These are phyloP conservation scores for Hipposideros armiger DNA, from an alignment of 2,113 vertebrate genomes.

Conservation along the genomic window DNA sequence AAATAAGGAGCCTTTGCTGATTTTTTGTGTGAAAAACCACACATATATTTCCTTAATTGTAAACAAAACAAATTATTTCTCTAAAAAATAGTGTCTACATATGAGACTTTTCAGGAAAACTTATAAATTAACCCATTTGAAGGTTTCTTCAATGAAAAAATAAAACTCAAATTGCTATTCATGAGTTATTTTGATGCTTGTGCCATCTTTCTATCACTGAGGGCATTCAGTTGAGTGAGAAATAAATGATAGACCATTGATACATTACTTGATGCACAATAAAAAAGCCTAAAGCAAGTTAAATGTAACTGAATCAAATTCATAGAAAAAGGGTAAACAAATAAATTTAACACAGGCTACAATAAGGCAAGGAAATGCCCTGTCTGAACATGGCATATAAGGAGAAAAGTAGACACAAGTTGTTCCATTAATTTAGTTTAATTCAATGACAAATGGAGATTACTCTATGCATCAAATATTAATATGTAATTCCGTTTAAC, in stretches of 20 bases:
- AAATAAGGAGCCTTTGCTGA: not conserved
- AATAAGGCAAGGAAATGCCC: not conserved
- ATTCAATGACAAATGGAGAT: not conserved
- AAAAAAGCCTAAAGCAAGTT: not conserved
- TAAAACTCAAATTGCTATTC: not conserved
- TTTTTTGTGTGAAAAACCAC: not conserved
- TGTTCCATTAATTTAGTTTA: not conserved
- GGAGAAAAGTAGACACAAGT: not conserved
- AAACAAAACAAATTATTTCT: not conserved
- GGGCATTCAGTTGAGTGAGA: not conserved
- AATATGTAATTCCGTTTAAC: not conserved
- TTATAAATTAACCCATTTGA: not conserved
- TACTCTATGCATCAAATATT: not conserved
- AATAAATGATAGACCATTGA: not conserved
- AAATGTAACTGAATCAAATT: not conserved
- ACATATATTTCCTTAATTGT: not conserved
- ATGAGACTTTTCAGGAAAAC: not conserved
- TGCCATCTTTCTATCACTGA: not conserved
- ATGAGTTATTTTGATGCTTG: not conserved
- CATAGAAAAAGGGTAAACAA: not conserved
- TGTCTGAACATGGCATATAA: not conserved
- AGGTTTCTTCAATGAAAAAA: not conserved
- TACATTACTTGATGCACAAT: not conserved
- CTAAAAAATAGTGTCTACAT: not conserved
- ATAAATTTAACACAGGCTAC: not conserved